Conservation (phyloP, 2,797 vertebrate species). For the Streptopelia turtur region DNA sequence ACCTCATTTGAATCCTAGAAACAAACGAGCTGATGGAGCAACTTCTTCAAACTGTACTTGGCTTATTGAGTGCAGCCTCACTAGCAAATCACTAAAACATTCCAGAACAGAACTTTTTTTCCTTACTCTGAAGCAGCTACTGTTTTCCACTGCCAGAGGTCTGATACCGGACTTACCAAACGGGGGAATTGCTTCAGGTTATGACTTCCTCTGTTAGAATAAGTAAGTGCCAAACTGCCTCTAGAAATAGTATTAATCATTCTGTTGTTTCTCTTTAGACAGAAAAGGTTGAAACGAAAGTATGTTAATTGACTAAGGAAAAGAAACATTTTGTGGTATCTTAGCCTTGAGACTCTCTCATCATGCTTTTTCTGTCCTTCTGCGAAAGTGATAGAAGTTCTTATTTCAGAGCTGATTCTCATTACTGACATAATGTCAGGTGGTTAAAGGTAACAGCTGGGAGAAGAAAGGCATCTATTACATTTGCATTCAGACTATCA, state of each 20-base stretch:
- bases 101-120: not conserved
- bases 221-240: not conserved
- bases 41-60: not conserved
- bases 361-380: constrained; percentile 1
- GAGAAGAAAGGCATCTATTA: constrained; percentile 33
- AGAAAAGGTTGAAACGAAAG: not conserved
- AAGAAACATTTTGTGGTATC: not conserved
- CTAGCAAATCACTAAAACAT: not conserved
- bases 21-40: not conserved
- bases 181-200: not conserved
- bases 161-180: not conserved
- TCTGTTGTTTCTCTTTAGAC: not conserved
- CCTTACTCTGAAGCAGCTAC: not conserved
- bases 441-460: constrained; percentile 31
- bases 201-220: not conserved
- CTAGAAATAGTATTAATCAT: not conserved
- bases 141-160: not conserved
- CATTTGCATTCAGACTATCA: constrained; percentile 46
- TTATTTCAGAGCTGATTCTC: constrained; percentile 37
- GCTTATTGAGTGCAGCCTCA: not conserved
- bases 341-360: not conserved
- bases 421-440: constrained; percentile 43
- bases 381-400: constrained; percentile 20
- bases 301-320: constrained; percentile 12
- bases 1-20: not conserved